Conservation (phyloP, 2,888 invertebrate species). For the Therioaphis trifolii region DNA sequence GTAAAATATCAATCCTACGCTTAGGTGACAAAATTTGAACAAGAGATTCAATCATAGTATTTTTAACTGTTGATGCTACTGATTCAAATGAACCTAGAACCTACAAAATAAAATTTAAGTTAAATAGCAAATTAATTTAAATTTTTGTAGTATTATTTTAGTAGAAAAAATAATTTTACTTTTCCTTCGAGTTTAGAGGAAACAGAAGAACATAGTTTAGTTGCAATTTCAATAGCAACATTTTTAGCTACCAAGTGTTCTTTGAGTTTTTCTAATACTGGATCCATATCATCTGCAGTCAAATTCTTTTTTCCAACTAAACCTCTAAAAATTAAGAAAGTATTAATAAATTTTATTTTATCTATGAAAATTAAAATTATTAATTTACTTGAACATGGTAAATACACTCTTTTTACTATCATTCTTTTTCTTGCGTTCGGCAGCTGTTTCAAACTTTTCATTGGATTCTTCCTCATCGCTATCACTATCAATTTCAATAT, state of each 20-base stretch:
- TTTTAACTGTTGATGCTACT: conserved; percentile 87
- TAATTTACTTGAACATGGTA: conserved; percentile 78
- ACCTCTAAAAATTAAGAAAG: conserved; percentile 70
- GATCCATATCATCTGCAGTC: conserved; percentile 81
- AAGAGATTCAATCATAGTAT: conserved; percentile 88
- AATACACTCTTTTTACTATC: conserved; percentile 76
- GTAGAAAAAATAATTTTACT: conserved; percentile 68
- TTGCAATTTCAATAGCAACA: conserved; percentile 95
- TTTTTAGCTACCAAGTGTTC: conserved; percentile 97
- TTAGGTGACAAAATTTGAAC: conserved; percentile 95
- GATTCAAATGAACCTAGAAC: conserved; percentile 94
- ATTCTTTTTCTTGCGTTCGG: conserved; percentile 68
- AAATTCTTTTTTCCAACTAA: conserved; percentile 91
- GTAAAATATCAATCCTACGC: conserved; percentile 92
- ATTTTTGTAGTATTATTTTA: not conserved
- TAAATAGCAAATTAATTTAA: too few species aligned
- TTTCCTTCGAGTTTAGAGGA: conserved; percentile 90
- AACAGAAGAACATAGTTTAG: conserved; percentile 93
- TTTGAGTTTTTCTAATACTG: conserved; percentile 90
- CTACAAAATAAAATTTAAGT: too few species aligned
- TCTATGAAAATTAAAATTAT: conserved; percentile 27
- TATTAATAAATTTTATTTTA: conserved; percentile 13
- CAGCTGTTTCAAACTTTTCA: conserved; percentile 64
- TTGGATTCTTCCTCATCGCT: conserved; percentile 73
- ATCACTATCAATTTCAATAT: conserved; percentile 83